phyloP scores from a whole-genome alignment of 1,140 invertebrate species.

The Paralvinella palmiformis region DNA sequence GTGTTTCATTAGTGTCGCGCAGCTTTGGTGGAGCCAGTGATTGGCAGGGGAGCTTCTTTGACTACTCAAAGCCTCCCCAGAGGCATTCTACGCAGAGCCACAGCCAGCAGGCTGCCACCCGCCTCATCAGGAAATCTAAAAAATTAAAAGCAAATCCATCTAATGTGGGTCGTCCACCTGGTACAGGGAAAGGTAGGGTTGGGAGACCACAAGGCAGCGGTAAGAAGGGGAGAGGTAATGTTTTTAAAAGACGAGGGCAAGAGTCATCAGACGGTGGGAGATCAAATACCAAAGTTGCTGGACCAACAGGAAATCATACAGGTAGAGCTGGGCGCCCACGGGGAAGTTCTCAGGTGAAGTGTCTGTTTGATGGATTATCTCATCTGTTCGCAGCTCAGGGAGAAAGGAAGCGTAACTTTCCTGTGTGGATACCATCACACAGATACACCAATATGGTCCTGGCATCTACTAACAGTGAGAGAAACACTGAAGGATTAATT shows the following conservation, averaged over 20 bases:
- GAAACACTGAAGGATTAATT: no score
- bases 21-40: not conserved
- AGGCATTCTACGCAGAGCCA: slow-evolving; percentile 24
- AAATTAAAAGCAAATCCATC: slow-evolving; percentile 38
- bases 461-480: no score
- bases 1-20: slow-evolving; percentile 31
- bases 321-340: slow-evolving; percentile 31
- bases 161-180: no score
- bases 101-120: slow-evolving; percentile 40
- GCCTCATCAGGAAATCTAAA: slow-evolving; percentile 41
- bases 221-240: not conserved
- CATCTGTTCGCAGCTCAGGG: slow-evolving; percentile 70
- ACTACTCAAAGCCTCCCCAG: not conserved
- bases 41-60: not conserved
- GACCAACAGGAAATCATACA: not conserved
- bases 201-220: no score
- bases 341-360: slow-evolving; percentile 63
- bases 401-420: slow-evolving; percentile 54
- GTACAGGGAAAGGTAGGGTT: no score
- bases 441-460: no score
- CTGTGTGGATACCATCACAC: no score
- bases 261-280: no score
- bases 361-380: slow-evolving; percentile 76
- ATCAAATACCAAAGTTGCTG: no score
- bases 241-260: no score